Conservation (phyloP, 2,113 vertebrate species). For the Malurus elegans region DNA sequence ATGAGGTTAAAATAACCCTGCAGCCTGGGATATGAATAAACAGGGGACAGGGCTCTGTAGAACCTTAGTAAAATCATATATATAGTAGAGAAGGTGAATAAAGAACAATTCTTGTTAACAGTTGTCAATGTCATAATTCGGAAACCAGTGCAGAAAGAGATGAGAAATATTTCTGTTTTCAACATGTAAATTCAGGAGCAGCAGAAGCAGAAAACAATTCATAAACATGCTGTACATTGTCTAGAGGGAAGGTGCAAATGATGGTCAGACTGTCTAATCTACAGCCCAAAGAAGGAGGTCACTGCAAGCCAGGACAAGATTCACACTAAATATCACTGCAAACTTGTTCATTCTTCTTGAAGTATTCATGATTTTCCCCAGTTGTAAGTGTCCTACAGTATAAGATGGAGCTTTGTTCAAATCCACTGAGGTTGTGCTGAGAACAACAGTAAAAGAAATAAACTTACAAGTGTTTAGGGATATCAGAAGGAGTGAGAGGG, state of each 20-base stretch:
- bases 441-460: background rate
- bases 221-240: background rate
- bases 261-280: background rate
- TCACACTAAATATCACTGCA: background rate
- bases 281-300: background rate
- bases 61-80: background rate
- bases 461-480: background rate
- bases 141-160: background rate
- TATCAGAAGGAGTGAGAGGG: background rate
- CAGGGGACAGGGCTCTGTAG: accelerated
- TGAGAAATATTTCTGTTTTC: background rate
- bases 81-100: background rate
- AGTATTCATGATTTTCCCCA: background rate
- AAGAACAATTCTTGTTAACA: background rate
- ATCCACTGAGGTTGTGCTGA: background rate
- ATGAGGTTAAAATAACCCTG: background rate
- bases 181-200: background rate
- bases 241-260: background rate
- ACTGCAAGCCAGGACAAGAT: background rate
- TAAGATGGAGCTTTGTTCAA: background rate
- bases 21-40: background rate
- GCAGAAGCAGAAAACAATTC: background rate
- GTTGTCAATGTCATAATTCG: background rate
- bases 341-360: background rate
- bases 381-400: background rate